Base-by-base conservation (phyloP, 1,140 invertebrate genomes). In the Bombus confusus region DNA sequence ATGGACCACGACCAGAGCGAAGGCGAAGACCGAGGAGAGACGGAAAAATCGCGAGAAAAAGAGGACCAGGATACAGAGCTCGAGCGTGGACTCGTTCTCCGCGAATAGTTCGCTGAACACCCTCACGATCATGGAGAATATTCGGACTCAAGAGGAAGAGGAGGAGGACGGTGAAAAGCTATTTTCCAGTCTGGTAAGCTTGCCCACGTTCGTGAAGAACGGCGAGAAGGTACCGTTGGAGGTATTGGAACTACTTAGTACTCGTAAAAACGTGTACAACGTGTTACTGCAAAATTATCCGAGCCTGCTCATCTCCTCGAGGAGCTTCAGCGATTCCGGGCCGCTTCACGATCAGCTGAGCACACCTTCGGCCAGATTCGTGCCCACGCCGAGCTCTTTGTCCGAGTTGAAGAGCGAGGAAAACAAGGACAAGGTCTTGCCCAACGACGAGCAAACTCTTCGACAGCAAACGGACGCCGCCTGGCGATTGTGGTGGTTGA, bases 181-280 rank as follows among this genome's bases (percentile, higher is more conserved):
- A 37, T 98, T 97, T 88, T 97, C 96, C 87, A 98, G 98, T 22
- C 94, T 98, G 84, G 96, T 98, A 12, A 97, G 97, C 91, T 93
- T 98, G 66, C 98, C 98, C 0, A 98, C 98, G 0, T 98, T 97
- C 88, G 96, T 98, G 59, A 96, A 96, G 68, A 97, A 97, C 89
- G 97, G 97, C 0, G 97, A 98, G 92, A 97, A 96, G 82, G 96
- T 97, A 0, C 97, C 97, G 0, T 93, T 97, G 12, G 97, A 97
- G 92, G 97, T 97, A 10, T 94, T 98, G 75, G 97, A 98, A 91
- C 93, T 97, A 64, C 95, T 98, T 90, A 97, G 97, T 13, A 96
- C 96, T 13, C 96, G 96, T 74, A 97, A 96, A 88, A 96, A 97
- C 86, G 96, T 97, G 15, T 97, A 97, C 91, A 96, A 97, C 80